Percentiles rank a stretch among this genome's conserved stretches.
Evolutionary conservation across 2,797 vertebrate species (phyloP).

Genomic region (Lepus oiostolus): DNA sequence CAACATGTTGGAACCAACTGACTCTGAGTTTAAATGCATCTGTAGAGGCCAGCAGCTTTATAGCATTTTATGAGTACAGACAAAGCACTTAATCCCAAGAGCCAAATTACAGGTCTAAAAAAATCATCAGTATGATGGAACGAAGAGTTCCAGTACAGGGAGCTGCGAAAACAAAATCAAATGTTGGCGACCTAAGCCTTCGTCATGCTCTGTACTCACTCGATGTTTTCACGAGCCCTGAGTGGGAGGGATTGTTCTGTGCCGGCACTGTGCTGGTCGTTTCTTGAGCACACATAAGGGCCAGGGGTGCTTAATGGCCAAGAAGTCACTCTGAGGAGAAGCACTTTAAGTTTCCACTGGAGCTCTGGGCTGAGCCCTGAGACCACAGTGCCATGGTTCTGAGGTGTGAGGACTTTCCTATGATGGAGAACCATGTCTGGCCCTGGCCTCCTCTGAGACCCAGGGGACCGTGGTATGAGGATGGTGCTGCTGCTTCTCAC

Average conservation of each 20-base stretch:
- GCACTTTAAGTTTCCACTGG: neutral
- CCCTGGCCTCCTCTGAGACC: neutral
- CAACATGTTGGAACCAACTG: slow-evolving; percentile 74
- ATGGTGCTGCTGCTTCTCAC: neutral
- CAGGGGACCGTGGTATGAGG: rapidly evolving
- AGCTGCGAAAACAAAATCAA: slow-evolving; percentile 70
- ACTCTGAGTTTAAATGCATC: slow-evolving; percentile 74
- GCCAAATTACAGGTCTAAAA: slow-evolving; percentile 76
- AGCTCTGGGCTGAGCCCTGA: neutral
- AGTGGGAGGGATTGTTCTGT: neutral
- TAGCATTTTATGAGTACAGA: slow-evolving; percentile 81
- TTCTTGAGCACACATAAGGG: neutral
- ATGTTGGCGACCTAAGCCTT: slow-evolving; percentile 63
- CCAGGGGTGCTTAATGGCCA: neutral
- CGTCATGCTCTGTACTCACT: slow-evolving; percentile 35
- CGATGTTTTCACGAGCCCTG: neutral
- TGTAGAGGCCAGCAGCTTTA: slow-evolving; percentile 72
- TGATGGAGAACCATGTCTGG: neutral
- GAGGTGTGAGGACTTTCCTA: too few relatives aligned
- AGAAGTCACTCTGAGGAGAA: neutral
- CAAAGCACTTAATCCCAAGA: slow-evolving; percentile 82
- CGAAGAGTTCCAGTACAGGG: slow-evolving; percentile 55
- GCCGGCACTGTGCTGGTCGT: neutral
- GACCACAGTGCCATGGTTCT: neutral
- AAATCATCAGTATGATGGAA: slow-evolving; percentile 63